Evolutionary conservation across 2,888 invertebrate genomes (phyloP), one percentile per base, ranked within the genome.

Genomic region (Aethes cnicana): DNA sequence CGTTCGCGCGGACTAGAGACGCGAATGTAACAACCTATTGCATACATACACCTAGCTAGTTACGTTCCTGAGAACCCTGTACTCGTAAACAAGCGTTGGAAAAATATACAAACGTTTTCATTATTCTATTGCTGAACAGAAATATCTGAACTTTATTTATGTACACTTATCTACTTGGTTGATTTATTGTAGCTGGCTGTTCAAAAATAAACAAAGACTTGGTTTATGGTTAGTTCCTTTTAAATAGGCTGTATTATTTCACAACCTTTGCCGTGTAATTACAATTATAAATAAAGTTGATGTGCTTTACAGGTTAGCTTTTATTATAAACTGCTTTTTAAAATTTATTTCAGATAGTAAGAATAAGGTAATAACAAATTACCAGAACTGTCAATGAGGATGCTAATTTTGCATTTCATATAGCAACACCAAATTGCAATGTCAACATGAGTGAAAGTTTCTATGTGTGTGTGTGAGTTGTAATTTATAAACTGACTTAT

Each of bases 1-100:
- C 64, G 62, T 60, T 69, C 65, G 70, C 72, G 74, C 77, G 73
- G 66, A 67, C 69, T 52, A 21, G 37, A 33, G 52, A 52, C 44
- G 52, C 35, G 36, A 43, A 49, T 35, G 36, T 32, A 16, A 37
- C 44, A 26, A 37, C 32, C 44, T 46, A 46, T 44, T 30, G 37
- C 36, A 50, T 37, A 37, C 39, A 52, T 52, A 52, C 37, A 46
- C 30, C 42, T 28, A 26, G 28, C 17, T 50, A 46, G 37, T 50
- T 50, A 46, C 44, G 52, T 37, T 39, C n/a, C 37, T 52, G 17
- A 37, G 32, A 50, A 44, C 25, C 16, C 36, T 33, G 49, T 20
- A 30, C 25, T 46, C 37, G 14, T 52, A 52, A 52, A 52, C 52
- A 52, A 52, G 33, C 37, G 39, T 46, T 46, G 39, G 41, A 39